These are phyloP conservation scores for Choloepus didactylus DNA, from an alignment of 2,797 vertebrate genomes.

Conservation along the genomic window DNA sequence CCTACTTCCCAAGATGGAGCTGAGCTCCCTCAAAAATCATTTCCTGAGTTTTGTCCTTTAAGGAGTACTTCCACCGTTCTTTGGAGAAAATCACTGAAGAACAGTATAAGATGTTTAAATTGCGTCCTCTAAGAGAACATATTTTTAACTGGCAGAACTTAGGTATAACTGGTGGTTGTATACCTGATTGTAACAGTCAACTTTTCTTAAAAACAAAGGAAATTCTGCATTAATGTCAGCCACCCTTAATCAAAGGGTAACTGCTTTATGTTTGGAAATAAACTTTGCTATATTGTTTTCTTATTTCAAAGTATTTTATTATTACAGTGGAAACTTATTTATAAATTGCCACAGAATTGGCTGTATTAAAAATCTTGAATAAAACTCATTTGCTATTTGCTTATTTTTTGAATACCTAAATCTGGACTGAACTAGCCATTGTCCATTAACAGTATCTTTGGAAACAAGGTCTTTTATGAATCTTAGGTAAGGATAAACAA, in stretches of 20 bases:
- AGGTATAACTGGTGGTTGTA: background rate
- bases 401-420: slow-evolving; percentile 60
- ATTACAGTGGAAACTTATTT: slow-evolving; percentile 59
- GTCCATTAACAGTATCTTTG: background rate
- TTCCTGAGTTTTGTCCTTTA: background rate
- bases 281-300: slow-evolving; percentile 56
- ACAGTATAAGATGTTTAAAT: background rate
- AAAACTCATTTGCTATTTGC: slow-evolving; percentile 56
- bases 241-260: slow-evolving; percentile 1
- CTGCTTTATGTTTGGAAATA: slow-evolving; percentile 39
- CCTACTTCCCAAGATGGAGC: background rate
- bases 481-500: background rate
- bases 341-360: slow-evolving; percentile 37
- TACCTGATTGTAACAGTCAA: slow-evolving; percentile 38
- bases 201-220: slow-evolving; percentile 58
- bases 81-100: slow-evolving; percentile 7
- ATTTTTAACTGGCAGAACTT: slow-evolving; percentile 17
- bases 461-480: background rate
- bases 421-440: slow-evolving; percentile 29
- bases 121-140: slow-evolving; percentile 8
- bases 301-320: slow-evolving; percentile 44
- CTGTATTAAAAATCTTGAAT: slow-evolving; percentile 62
- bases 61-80: background rate
- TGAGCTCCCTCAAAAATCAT: background rate
- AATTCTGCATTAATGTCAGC: slow-evolving; percentile 33